A percentile compares a stretch with the other conserved stretches of the same genome.
These are phyloP conservation scores for Iguana delicatissima DNA, from an alignment of 2,797 vertebrate species.

Conservation along the genomic window DNA sequence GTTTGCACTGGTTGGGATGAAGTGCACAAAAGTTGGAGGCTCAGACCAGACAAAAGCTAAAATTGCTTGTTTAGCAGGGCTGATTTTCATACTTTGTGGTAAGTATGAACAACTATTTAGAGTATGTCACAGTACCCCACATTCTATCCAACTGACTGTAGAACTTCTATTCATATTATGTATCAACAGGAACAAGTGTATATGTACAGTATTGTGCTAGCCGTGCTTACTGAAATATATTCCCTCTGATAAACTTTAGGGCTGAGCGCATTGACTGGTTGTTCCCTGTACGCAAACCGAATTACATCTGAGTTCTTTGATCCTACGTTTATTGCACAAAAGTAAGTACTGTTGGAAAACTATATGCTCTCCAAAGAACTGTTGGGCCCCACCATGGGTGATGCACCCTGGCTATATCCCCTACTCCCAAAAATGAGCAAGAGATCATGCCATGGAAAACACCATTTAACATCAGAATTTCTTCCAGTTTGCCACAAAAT, in stretches of 20 bases:
- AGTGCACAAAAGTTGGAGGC: constrained; percentile 96
- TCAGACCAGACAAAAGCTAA: constrained; percentile 91
- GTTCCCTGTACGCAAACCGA: constrained; percentile 94
- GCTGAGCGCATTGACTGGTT: constrained; percentile 90
- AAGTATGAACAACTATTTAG: constrained; percentile 69
- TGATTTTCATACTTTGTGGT: constrained; percentile 92
- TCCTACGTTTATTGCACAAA: constrained; percentile 91
- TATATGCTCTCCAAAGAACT: not conserved
- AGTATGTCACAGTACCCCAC: constrained; percentile 38
- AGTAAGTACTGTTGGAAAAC: constrained; percentile 84
- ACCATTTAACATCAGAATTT: too few relatives aligned
- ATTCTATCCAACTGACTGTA: not conserved
- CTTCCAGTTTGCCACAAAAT: too few relatives aligned
- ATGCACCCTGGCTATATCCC: too few relatives aligned
- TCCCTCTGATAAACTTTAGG: constrained; percentile 81
- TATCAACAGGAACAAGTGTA: constrained; percentile 49
- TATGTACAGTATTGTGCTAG: constrained; percentile 10
- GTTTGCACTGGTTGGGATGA: constrained; percentile 94
- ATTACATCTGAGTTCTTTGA: constrained; percentile 97
- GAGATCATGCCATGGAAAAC: too few relatives aligned
- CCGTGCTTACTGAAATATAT: constrained; percentile 56
- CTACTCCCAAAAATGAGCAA: too few relatives aligned
- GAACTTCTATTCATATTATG: constrained; percentile 25
- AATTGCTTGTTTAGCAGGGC: constrained; percentile 88
- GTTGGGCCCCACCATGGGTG: too few relatives aligned